Evolutionary conservation across 2,797 vertebrate genomes (phyloP), one percentile per base, ranked within the genome.

Genomic region (Hylomyscus alleni): DNA sequence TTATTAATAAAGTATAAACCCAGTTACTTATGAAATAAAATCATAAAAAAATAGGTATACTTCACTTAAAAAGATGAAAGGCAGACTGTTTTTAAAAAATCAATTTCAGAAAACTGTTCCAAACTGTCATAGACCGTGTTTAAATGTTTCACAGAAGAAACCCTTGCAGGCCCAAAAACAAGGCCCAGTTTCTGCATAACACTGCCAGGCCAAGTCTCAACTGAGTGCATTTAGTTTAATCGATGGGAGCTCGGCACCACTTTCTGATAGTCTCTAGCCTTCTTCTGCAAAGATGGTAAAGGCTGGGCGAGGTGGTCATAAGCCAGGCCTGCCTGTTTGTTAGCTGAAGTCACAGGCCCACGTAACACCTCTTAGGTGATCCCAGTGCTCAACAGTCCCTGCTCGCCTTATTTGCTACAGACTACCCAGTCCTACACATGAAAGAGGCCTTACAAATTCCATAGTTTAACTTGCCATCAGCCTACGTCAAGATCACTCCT

Each of bases 141-240:
- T 91, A 58, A 37, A 40, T 58, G 40, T 37, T 34, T 37, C 17
- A 94, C 89, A 80, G n/a, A 87, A 91, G 87, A 92, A 82, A 72
- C 7, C 19, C 62, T 65, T 40, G 29, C 15, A 76, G 81, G 73
- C 47, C 56, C 69, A 78, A 12, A 67, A 82, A 89, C 44, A 37
- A 89, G 10, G 20, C 15, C 34, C 72, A 60, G 24, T 26, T 60
- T 86, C 87, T 89, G 29, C 47, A 84, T 72, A 67, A 44, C 4
- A 0, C 19, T 12, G 60, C 72, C 24, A 80, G 34, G 52, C 88
- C 0, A 12, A 67, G 80, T 91, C 91, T 95, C 82, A 86, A 60
- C 1, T 58, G 73, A 95, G 50, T 44, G 94, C 94, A 87, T 83
- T 97, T 75, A 94, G 78, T 29, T 87, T 91, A 92, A 91, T 93